Evolutionary conservation across 2,888 invertebrate genomes (phyloP).

Genomic region (Cordylochernes scorpioides): DNA sequence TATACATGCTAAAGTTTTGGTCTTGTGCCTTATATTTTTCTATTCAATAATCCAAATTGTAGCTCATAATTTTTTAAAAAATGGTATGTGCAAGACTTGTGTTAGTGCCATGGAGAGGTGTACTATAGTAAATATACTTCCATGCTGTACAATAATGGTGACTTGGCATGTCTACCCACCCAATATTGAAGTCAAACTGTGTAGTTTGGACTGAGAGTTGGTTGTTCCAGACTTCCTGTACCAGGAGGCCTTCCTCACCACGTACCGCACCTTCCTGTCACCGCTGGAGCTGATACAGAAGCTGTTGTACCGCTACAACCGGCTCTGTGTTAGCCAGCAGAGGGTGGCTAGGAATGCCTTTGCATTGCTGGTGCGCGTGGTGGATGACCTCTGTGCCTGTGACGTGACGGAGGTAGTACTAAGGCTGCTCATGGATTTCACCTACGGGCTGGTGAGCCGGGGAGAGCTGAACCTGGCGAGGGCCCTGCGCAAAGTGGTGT

Average conservation of each 20-base stretch:
- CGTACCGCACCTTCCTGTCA: slow-evolving; percentile 79
- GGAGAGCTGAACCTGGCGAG: slow-evolving; percentile 78
- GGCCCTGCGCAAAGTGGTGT: slow-evolving; percentile 57
- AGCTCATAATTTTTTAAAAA: no score
- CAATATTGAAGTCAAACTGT: slow-evolving; percentile 2
- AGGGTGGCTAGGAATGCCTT: slow-evolving; percentile 47
- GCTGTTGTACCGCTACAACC: slow-evolving; percentile 46
- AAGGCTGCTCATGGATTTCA: slow-evolving; percentile 64
- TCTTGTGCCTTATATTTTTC: no score
- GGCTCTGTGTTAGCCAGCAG: slow-evolving; percentile 24
- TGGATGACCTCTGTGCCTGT: slow-evolving; percentile 68
- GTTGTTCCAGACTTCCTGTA: slow-evolving; percentile 45
- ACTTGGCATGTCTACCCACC: neutral
- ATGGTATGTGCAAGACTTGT: no score
- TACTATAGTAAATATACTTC: neutral
- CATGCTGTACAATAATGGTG: neutral
- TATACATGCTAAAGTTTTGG: no score
- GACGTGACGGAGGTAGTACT: slow-evolving; percentile 56
- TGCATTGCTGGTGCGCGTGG: slow-evolving; percentile 69
- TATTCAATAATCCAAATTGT: no score
- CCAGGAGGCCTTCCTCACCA: slow-evolving; percentile 92
- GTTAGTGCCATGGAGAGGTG: no score
- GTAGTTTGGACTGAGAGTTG: neutral
- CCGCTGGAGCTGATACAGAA: slow-evolving; percentile 61
- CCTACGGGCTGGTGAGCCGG: slow-evolving; percentile 65